These are phyloP conservation scores for Peromyscus leucopus DNA, from an alignment of 2,113 vertebrate genomes.

Conservation along the genomic window DNA sequence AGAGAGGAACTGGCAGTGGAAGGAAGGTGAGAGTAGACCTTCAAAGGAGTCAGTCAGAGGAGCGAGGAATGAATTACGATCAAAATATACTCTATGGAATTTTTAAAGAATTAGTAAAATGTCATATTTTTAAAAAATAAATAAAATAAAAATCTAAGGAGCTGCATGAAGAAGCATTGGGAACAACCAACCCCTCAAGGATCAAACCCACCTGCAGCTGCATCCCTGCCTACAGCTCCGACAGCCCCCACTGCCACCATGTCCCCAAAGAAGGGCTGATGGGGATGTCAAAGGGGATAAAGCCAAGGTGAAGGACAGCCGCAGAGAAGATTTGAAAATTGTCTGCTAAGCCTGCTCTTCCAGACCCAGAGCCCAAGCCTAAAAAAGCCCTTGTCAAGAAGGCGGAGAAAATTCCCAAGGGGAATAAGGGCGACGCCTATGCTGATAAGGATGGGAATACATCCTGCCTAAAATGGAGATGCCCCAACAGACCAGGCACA, in stretches of 20 bases:
- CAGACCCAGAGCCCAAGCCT: not conserved
- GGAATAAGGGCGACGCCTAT: not conserved
- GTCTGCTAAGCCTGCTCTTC: not conserved
- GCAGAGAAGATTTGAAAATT: not conserved
- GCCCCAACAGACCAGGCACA: constrained; percentile 89
- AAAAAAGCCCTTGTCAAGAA: not conserved
- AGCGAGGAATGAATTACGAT: not conserved
- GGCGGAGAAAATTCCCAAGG: not conserved
- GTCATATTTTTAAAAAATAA: not conserved
- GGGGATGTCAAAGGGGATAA: not conserved
- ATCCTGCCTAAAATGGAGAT: not conserved
- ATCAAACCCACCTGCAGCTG: not conserved
- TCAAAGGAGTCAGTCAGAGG: not conserved
- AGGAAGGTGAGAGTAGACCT: not conserved
- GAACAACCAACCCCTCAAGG: not conserved
- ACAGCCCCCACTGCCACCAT: too few species aligned
- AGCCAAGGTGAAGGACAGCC: not conserved
- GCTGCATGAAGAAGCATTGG: not conserved
- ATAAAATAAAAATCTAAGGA: not conserved
- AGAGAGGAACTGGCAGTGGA: not conserved
- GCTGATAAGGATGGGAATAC: not conserved
- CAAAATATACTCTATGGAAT: not conserved
- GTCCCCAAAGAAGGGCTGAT: not conserved
- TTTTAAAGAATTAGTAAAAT: not conserved
- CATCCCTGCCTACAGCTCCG: not conserved